Base-by-base conservation (phyloP, 1,140 invertebrate species). In the Diachasma alloeum region DNA sequence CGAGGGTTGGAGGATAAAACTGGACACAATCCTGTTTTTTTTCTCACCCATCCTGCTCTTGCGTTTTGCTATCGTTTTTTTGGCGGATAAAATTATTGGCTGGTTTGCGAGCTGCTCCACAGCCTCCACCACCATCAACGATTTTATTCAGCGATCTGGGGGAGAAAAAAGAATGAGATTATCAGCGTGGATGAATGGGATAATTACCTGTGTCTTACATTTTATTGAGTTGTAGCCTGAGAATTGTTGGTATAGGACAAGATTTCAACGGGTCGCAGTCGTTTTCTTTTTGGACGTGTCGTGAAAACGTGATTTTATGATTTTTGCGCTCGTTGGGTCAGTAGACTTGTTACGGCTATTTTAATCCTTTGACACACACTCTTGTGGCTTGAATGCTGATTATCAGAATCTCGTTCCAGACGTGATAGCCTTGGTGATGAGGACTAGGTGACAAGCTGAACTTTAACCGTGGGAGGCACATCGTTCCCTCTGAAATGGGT, bases 261-360 rank as follows among this genome's bases (percentile, higher is more conserved):
- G 67, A 48, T 59, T 63, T 56, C 44, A 26, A 26, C 15, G 59
- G 46, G 36, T 71, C 31, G 15, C 24, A n/a, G 19, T 22, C 6
- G 42, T 37, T n/a, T 48, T 17, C n/a, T n/a, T 17, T 59, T 48
- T 59, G 42, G 59, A 71, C 26, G 10, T 71, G 67, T 76, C 74
- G 59, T 76, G 74, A 76, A 76, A 76, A 71, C 68, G 71, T 59
- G 24, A 71, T 56, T 76, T 76, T 76, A 76, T 71, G 37, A 53
- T 63, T 63, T 26, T 63, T 11, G 39, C 9, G 4, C 4, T 36
- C 31, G 19, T 36, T 72, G 31, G 71, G 70, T 53, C 48, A 56
- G 6, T 15, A 17, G 48, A 53, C 48, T 36, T 22, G 8, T 44
- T 31, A 39, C 31, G 19, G 26, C 19, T 46, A 75, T 39, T 75